Conservation (phyloP, 2,888 invertebrate species). For the Unio pictorum region DNA sequence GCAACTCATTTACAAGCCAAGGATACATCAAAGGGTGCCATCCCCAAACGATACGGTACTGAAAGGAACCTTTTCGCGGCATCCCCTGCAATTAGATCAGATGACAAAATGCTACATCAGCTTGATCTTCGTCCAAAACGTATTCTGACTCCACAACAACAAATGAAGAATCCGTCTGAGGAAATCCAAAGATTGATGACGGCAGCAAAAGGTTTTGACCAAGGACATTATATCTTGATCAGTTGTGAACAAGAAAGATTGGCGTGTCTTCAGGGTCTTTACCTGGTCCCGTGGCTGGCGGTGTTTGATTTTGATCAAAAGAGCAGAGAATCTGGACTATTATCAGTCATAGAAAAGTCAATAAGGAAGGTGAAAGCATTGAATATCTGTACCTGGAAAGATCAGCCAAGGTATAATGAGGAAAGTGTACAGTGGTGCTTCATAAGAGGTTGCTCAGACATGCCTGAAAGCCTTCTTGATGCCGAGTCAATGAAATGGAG, state of each 20-base stretch:
- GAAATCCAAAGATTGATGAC: not conserved
- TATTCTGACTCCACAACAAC: too few species aligned
- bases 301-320: slow-evolving; percentile 40
- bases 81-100: too few species aligned
- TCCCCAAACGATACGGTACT: too few species aligned
- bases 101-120: too few species aligned
- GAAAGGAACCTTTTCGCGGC: too few species aligned
- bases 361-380: slow-evolving; percentile 6
- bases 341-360: slow-evolving; percentile 20
- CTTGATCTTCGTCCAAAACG: too few species aligned
- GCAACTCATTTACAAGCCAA: too few species aligned
- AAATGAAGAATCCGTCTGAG: too few species aligned
- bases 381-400: too few species aligned
- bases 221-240: slow-evolving; percentile 40
- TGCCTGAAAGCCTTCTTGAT: slow-evolving; percentile 29
- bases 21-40: too few species aligned
- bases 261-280: slow-evolving; percentile 19
- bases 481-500: slow-evolving; percentile 27
- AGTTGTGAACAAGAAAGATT: slow-evolving; percentile 14
- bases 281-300: slow-evolving; percentile 37
- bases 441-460: slow-evolving; percentile 26
- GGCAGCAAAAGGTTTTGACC: slow-evolving; percentile 17
- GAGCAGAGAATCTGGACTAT: slow-evolving; percentile 34
- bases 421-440: slow-evolving; percentile 30
- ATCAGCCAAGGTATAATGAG: slow-evolving; percentile 7